phyloP scores from a whole-genome alignment of 2,113 vertebrate genomes.

The Regulus satrapa region DNA sequence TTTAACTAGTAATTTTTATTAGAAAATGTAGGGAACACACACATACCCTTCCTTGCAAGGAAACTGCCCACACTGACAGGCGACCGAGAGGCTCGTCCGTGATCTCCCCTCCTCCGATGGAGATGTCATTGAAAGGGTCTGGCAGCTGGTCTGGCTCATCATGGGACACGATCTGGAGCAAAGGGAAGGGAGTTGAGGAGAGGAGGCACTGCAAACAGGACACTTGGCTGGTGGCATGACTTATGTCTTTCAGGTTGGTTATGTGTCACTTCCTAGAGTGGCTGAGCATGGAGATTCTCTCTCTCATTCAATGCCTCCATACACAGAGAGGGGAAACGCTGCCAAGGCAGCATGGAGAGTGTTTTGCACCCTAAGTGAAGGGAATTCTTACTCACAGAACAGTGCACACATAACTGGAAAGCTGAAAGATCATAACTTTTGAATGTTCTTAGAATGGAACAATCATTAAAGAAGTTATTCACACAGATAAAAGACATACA shows the following conservation, averaged over 20 bases:
- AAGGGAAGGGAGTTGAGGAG: neutral
- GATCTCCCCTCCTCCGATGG: constrained; percentile 91
- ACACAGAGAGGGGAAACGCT: neutral
- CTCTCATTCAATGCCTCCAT: neutral
- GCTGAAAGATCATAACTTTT: neutral
- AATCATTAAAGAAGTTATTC: neutral
- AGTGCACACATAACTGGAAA: neutral
- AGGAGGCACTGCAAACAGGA: neutral
- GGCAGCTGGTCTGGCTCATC: constrained; percentile 76
- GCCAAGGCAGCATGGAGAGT: neutral
- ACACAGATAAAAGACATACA: neutral
- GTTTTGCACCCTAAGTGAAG: neutral
- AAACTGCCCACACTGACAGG: constrained; percentile 90
- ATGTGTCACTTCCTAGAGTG: neutral
- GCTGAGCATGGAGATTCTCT: neutral
- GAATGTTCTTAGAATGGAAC: neutral
- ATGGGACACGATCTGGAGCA: constrained; percentile 80
- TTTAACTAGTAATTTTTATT: neutral
- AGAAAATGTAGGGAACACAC: neutral
- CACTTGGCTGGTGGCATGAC: neutral
- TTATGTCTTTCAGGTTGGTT: neutral
- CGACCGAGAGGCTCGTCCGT: constrained; percentile 85
- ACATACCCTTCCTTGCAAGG: constrained; percentile 91
- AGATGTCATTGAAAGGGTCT: constrained; percentile 94
- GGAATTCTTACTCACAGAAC: neutral